Evolutionary conservation across 2,888 invertebrate genomes (phyloP), one percentile per base, ranked within the genome.

Genomic region (Hipparchia sbordonii): DNA sequence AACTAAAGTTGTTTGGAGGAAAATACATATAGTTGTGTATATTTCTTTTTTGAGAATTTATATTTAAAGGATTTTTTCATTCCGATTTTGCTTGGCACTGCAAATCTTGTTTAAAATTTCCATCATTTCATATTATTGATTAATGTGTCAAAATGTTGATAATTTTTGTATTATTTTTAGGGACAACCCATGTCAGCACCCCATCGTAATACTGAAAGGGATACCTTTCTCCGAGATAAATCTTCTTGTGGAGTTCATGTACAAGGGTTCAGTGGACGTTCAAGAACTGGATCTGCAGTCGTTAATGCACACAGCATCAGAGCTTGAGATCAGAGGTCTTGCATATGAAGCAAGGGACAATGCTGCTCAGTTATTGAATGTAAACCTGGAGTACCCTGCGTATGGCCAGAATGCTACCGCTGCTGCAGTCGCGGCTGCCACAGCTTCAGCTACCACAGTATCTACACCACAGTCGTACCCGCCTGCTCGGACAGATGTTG

Each of bases 101-200:
- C 39, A 39, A 39, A 39, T 39, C 39, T 5, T 39, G 39, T 39
- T 39, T 39, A 39, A 23, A 39, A 39, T 39, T 4, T 39, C 3
- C 39, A 39, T 39, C 5, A 23, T 39, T 39, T 39, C 39, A 39
- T 39, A 39, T 39, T 7, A 6, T 2, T 56, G 13, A 13, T 56
- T 56, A 2, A 6, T 2, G 6, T 7, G 3, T 57, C 33, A 10
- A 74, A 72, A 62, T 73, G 63, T 71, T 39, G 59, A 67, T 63
- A 13, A 71, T 68, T 68, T 45, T n/a, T 80, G 82, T 79, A 80
- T 80, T 66, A 39, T 13, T 52, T 67, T 56, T 86, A 93, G 93
- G 85, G 96, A 96, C 87, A 96, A 96, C 87, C 95, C 96, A 80
- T 96, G 96, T 84, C 95, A 96, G 83, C 96, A 96, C 83, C 96